These are phyloP conservation scores for Conistra vaccinii DNA, from an alignment of 2,888 invertebrate species.

Conservation along the genomic window DNA sequence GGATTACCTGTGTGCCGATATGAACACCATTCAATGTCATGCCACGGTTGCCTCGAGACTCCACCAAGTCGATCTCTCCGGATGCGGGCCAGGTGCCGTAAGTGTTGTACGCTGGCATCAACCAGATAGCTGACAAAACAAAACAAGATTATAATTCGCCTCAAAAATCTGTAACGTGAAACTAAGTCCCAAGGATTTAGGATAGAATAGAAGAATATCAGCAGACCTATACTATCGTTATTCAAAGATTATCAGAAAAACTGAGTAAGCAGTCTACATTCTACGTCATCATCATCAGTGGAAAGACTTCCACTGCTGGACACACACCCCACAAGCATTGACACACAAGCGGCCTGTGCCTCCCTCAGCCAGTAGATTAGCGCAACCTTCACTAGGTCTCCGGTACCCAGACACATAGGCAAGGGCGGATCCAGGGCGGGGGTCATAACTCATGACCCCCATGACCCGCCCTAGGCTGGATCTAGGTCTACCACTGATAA, in stretches of 20 bases:
- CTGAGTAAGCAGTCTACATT: neutral
- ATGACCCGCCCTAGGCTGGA: no score
- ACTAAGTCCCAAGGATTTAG: no score
- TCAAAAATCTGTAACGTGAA: no score
- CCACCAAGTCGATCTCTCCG: conserved; percentile 93
- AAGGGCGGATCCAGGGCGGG: no score
- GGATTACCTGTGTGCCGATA: conserved; percentile 90
- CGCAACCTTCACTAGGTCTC: neutral
- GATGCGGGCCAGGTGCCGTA: conserved; percentile 94
- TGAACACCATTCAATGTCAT: conserved; percentile 85
- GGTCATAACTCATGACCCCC: no score
- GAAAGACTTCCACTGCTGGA: neutral
- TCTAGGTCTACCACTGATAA: no score
- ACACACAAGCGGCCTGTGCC: neutral
- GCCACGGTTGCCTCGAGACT: conserved; percentile 92
- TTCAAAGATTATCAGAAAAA: neutral
- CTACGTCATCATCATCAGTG: neutral
- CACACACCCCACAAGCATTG: neutral
- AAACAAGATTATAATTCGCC: neutral
- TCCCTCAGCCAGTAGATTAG: neutral
- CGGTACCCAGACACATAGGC: neutral
- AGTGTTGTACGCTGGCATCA: conserved; percentile 91
- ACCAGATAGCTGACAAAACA: conserved; percentile 91
- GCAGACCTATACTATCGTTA: neutral
- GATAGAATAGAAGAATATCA: neutral